Base-by-base conservation (phyloP, 2,797 vertebrate species). In the Micropoecilia bifurca region DNA sequence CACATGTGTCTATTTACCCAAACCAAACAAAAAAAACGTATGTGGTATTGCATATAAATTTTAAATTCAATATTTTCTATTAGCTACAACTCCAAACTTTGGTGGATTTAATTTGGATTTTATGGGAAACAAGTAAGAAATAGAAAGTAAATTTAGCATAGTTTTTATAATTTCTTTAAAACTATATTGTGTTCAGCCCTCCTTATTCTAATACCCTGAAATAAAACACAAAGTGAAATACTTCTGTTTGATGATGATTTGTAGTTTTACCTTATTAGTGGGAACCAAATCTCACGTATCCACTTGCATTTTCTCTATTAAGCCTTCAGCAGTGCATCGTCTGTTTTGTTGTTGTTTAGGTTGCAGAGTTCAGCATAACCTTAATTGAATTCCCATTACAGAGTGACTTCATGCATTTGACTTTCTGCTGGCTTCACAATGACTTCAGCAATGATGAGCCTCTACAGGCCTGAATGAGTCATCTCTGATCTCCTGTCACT, bases 391-490 rank as follows among this genome's bases (percentile, higher is more conserved):
- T 5, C 30, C 0, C 1, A 18, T 74, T 3, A 36, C 39, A 59
- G 20, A 3, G 0, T 47, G 50, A 83, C 50, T 28, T 76, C 0
- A 39, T 75, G 2, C 36, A 30, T 68, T 30, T 46, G 3, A 57
- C 10, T 77, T 73, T 39, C 7, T 68, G 79, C 83, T 79, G 45
- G 25, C 74, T 76, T 43, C 41, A 45, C 25, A 3, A 13, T 89
- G 77, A 90, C 77, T 82, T 88, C 73, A 76, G 7, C 0, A 6
- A 57, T 76, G 20, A 73, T 84, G 28, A 79, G 93, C 85, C 80
- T 79, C 61, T 80, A 78, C 92, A 89, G 22, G 93, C 7, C 83
- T 79, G 7, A 30, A 30, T 86, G 78, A 86, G 61, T 89, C 77
- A 72, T 48, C 48, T 80, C 80, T 77, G 68, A 86, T 71, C 48